phyloP scores from a whole-genome alignment of 1,140 invertebrate genomes.

The Leptopilina clavipes region DNA sequence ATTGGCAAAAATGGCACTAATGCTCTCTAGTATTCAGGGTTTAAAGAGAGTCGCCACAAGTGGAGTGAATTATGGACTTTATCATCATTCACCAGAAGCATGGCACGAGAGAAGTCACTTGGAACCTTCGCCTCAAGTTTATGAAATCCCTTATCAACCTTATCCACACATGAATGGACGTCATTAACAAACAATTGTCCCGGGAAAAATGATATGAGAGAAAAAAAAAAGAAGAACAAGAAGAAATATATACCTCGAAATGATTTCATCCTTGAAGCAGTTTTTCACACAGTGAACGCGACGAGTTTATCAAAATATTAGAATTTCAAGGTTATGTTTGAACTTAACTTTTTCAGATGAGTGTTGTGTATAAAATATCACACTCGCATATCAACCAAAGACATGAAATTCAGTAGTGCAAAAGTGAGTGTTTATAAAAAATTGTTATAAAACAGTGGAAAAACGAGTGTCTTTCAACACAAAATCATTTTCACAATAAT shows the following conservation, averaged over 20 bases:
- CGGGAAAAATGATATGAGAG: conserved; percentile 21
- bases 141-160: conserved; percentile 49
- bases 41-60: conserved; percentile 78
- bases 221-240: not conserved
- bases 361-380: too few species aligned
- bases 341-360: too few species aligned
- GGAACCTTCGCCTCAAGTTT: conserved; percentile 41
- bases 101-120: conserved; percentile 70
- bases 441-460: too few species aligned
- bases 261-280: too few species aligned
- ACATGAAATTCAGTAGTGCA: too few species aligned
- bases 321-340: too few species aligned
- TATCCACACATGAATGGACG: conserved; percentile 41
- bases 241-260: not conserved
- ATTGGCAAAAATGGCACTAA: conserved; percentile 84
- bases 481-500: too few species aligned
- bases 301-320: too few species aligned
- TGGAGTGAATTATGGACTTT: conserved; percentile 72
- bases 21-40: conserved; percentile 85
- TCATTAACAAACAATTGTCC: conserved; percentile 12
- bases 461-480: too few species aligned
- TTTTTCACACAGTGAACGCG: not conserved
- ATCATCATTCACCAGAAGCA: conserved; percentile 65
- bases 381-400: too few species aligned
- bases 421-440: too few species aligned